Percentiles rank a stretch among this genome's conserved stretches.
phyloP scores from a whole-genome alignment of 2,888 invertebrate species.

The Chrysina gloriosa region DNA sequence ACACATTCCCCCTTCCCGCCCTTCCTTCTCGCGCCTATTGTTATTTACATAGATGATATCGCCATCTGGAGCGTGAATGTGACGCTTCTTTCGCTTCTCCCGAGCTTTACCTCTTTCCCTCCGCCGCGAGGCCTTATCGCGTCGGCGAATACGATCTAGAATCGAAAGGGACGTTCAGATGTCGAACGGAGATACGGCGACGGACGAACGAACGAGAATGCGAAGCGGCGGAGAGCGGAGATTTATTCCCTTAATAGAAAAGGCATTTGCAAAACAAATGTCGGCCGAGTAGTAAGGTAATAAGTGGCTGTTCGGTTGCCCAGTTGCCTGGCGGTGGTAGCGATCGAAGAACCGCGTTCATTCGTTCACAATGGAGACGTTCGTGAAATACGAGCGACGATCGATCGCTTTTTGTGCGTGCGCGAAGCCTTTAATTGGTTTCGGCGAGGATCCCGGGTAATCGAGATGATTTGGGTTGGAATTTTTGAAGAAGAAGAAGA shows the following conservation, averaged over 20 bases:
- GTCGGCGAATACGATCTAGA: slow-evolving; percentile 19
- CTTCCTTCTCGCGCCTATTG: no score
- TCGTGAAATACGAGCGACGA: no score
- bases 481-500: no score
- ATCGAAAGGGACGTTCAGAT: slow-evolving; percentile 18
- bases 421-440: no score
- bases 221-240: slow-evolving; percentile 1
- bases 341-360: no score
- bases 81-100: slow-evolving; percentile 41
- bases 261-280: slow-evolving; percentile 37
- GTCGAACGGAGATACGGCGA: not conserved
- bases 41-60: slow-evolving; percentile 49
- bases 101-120: slow-evolving; percentile 13
- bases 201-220: not conserved
- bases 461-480: no score
- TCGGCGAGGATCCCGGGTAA: no score
- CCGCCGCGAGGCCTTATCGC: slow-evolving; percentile 3
- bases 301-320: no score
- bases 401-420: no score
- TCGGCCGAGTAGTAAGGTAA: not conserved
- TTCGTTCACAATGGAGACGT: no score
- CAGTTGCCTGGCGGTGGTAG: no score
- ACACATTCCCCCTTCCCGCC: no score
- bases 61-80: slow-evolving; percentile 49
- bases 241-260: slow-evolving; percentile 38